A percentile compares a stretch with the other conserved stretches of the same genome.
These are phyloP conservation scores for Pandion haliaetus DNA, from an alignment of 2,113 vertebrate genomes.

Conservation along the genomic window DNA sequence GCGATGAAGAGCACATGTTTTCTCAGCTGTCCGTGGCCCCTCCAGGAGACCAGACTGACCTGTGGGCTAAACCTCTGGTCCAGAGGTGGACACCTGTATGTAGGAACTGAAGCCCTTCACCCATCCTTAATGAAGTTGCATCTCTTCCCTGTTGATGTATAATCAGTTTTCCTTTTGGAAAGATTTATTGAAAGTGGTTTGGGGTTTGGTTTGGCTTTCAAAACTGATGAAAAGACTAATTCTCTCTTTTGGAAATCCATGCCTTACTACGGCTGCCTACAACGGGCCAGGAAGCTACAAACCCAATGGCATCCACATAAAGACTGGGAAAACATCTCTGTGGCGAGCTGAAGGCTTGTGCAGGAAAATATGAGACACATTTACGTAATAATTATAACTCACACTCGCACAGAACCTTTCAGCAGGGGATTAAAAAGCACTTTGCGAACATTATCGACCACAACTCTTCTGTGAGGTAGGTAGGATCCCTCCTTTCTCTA, in stretches of 20 bases:
- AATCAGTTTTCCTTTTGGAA: neutral
- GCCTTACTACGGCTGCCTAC: neutral
- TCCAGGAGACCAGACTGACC: neutral
- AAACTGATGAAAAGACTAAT: neutral
- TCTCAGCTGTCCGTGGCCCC: conserved; percentile 49
- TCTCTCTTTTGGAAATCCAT: neutral
- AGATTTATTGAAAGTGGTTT: neutral
- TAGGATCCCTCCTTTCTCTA: neutral
- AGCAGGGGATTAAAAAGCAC: conserved; percentile 66
- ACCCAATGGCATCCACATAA: conserved; percentile 51
- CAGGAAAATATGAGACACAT: conserved; percentile 54
- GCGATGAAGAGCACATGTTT: conserved; percentile 40
- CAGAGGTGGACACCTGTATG: neutral
- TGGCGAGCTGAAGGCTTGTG: neutral
- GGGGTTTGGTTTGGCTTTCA: conserved; percentile 32
- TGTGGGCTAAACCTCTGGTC: neutral
- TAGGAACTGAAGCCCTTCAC: neutral
- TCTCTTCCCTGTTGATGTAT: neutral
- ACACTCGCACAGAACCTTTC: conserved; percentile 25
- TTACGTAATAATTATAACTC: conserved; percentile 62
- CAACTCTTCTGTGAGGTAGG: conserved; percentile 30
- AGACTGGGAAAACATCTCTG: conserved; percentile 39
- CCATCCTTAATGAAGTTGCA: neutral
- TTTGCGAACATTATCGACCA: conserved; percentile 40
- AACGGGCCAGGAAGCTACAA: conserved; percentile 38